These are phyloP conservation scores for Epiblema foenella DNA, from an alignment of 2,888 invertebrate genomes.

Conservation along the genomic window DNA sequence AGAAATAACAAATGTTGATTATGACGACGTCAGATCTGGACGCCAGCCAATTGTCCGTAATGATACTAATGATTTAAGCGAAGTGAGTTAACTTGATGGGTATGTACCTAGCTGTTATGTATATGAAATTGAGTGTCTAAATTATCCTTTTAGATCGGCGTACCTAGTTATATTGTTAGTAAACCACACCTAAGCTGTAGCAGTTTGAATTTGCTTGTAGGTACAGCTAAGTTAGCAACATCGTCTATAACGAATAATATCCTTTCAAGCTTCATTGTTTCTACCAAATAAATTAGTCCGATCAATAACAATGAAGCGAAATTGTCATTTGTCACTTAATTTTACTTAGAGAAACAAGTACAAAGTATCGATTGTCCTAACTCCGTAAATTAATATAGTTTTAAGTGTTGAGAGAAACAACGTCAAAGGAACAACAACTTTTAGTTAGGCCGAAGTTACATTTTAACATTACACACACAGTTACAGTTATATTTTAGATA, in stretches of 20 bases:
- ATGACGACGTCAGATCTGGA: constrained; percentile 35
- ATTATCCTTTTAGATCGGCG: not conserved
- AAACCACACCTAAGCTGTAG: too few relatives aligned
- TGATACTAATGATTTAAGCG: constrained; percentile 36
- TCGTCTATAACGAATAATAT: too few relatives aligned
- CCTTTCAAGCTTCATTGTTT: too few relatives aligned
- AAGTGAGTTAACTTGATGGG: constrained; percentile 17
- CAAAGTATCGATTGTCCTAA: not conserved
- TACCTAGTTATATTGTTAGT: too few relatives aligned
- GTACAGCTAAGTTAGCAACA: too few relatives aligned
- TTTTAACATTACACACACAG: too few relatives aligned
- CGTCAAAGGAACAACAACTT: not conserved
- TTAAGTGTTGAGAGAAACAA: constrained; percentile 15
- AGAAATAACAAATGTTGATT: constrained; percentile 40
- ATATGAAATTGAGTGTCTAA: not conserved
- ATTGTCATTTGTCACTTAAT: not conserved
- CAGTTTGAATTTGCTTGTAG: too few relatives aligned
- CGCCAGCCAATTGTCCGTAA: constrained; percentile 35
- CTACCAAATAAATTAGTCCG: too few relatives aligned
- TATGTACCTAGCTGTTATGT: not conserved
- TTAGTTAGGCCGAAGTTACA: too few relatives aligned
- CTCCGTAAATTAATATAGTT: not conserved
- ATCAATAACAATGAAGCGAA: not conserved
- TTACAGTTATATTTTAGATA: too few relatives aligned
- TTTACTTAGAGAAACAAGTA: not conserved